Base-by-base conservation (phyloP, 2,113 vertebrate species). In the Cercopithecus mona region DNA sequence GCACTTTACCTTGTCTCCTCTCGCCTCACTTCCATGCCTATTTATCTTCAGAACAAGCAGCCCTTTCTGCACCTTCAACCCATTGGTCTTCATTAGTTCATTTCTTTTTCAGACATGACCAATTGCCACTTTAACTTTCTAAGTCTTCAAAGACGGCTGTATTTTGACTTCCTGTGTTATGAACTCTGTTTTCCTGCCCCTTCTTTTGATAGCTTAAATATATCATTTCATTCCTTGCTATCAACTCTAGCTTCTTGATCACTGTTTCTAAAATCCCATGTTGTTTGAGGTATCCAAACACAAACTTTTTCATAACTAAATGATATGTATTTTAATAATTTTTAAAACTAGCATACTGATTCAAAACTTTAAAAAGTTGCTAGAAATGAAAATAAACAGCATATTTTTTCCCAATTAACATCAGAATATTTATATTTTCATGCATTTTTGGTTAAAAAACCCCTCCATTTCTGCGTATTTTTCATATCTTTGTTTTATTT, bases 161-260 rank as follows among this genome's bases (percentile, higher is more conserved):
- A n/a, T 40, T 94, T 88, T 96, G 68, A 81, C 97, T 96, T 95
- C 64, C 81, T 94, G 48, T 94, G 43, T 80, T 83, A 90, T 1
- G 23, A 94, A 84, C 40, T 94, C 97, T 95, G 80, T 90, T 96
- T 95, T 48, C 50, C 38, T 87, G 61, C 13, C 12, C 55, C 22
- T 82, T 88, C 50, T 75, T 91, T 94, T 66, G 79, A 86, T 25
- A 94, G 32, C 9, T 97, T 55, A 83, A 70, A 93, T 92, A 52
- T 23, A 64, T 90, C 64, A 90, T 94, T 83, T 61, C 35, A 79
- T 88, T 92, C 40, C 75, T 50, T 78, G 40, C 66, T 97, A 82
- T 84, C 57, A 96, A 73, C 50, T 81, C 7, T 11, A 81, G 30
- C 50, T 94, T 76, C 64, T 88, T 66, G 8, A 81, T 92, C 75